These are phyloP conservation scores for Polydrusus pterygomalis DNA, from an alignment of 2,888 invertebrate genomes.

Conservation along the genomic window DNA sequence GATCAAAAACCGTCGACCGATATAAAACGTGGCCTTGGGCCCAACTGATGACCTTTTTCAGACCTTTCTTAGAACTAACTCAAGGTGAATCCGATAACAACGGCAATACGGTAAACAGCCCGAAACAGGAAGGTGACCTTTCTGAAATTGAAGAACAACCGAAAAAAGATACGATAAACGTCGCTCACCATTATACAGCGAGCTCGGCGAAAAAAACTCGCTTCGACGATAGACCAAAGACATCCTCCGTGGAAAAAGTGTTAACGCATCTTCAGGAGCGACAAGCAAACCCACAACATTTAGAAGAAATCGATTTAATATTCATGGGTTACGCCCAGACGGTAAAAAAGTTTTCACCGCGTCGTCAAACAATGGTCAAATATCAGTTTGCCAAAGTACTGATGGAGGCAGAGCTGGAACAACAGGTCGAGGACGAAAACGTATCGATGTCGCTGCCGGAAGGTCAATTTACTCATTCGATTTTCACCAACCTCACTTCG, in stretches of 20 bases:
- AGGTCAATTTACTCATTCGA: too few relatives aligned
- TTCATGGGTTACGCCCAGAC: not conserved
- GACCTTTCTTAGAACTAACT: not conserved
- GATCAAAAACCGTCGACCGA: not conserved
- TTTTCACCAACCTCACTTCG: too few relatives aligned
- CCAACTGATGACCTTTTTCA: not conserved
- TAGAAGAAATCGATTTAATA: not conserved
- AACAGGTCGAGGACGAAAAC: not conserved
- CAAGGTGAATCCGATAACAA: not conserved
- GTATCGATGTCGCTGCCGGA: not conserved
- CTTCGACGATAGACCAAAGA: not conserved
- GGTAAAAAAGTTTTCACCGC: not conserved
- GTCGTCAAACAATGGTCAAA: not conserved
- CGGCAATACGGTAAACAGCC: not conserved
- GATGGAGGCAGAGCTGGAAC: not conserved
- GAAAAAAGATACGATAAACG: not conserved
- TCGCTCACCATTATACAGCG: not conserved
- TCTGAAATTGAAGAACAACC: not conserved
- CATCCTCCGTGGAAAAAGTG: not conserved
- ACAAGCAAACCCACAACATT: not conserved
- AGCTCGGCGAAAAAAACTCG: not conserved
- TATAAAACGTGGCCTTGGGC: not conserved
- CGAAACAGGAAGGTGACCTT: not conserved
- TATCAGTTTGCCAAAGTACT: not conserved
- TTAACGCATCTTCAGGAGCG: not conserved